Evolutionary conservation across 2,113 vertebrate genomes (phyloP).

Genomic region (Diadophis punctatus): DNA sequence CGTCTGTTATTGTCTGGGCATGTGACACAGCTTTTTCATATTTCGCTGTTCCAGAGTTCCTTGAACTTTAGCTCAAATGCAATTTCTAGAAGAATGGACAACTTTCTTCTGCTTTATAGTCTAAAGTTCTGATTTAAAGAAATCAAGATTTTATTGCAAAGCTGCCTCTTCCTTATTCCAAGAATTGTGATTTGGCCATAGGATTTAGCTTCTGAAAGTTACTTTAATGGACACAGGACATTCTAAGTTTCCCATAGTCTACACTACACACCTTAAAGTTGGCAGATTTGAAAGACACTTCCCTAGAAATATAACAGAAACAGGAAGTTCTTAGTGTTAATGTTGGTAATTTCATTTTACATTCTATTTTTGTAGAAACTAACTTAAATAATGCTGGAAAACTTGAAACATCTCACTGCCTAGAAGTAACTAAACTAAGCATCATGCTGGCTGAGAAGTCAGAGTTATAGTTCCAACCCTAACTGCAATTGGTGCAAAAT

Average conservation of each 20-base stretch:
- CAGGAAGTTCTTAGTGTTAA: not conserved
- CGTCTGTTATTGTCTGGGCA: not conserved
- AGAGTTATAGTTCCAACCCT: too few relatives aligned
- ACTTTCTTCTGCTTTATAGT: not conserved
- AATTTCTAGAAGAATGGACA: not conserved
- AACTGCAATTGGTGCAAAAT: too few relatives aligned
- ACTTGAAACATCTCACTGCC: not conserved
- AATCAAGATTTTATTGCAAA: not conserved
- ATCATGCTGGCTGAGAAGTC: not conserved
- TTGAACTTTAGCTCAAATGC: not conserved
- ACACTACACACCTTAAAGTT: not conserved
- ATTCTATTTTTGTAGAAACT: not conserved
- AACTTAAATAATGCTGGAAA: not conserved
- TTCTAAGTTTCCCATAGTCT: not conserved
- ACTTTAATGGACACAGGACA: not conserved
- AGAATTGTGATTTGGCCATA: not conserved
- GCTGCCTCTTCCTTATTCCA: not conserved
- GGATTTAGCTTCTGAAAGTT: not conserved
- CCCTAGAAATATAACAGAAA: not conserved
- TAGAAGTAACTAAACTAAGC: not conserved
- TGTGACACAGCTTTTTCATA: not conserved
- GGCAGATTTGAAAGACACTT: not conserved
- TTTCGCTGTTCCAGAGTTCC: not conserved
- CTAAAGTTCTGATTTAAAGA: not conserved
- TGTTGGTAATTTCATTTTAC: not conserved